Evolutionary conservation across 1,140 invertebrate species (phyloP).

Genomic region (Diorhabda carinulata): DNA sequence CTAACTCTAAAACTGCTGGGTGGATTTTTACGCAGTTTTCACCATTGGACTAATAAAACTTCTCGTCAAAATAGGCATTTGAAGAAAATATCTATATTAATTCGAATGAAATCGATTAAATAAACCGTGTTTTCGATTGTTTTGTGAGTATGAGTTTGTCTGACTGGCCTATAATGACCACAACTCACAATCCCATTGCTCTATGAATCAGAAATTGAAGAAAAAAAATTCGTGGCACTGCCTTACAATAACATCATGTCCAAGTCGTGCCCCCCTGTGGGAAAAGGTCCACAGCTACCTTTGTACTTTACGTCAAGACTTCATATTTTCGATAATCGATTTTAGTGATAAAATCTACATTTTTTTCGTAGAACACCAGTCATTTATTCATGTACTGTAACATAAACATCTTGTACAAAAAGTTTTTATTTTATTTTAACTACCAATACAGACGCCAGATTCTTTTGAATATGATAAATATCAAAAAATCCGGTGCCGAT

Average conservation of each 20-base stretch:
- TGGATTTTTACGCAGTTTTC: too few species aligned
- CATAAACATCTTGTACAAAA: not conserved
- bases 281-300: slow-evolving; percentile 1
- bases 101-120: too few species aligned
- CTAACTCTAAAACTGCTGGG: too few species aligned
- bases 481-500: not conserved
- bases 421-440: not conserved
- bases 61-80: too few species aligned
- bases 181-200: not conserved
- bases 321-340: slow-evolving; percentile 12
- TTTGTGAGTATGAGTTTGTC: not conserved
- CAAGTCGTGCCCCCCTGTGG: not conserved
- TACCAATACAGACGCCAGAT: not conserved
- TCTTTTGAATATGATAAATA: not conserved
- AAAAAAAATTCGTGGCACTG: not conserved
- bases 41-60: too few species aligned
- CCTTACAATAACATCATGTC: slow-evolving; percentile 2
- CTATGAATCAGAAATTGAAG: not conserved
- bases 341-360: slow-evolving; percentile 9
- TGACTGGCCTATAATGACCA: not conserved
- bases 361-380: slow-evolving; percentile 7
- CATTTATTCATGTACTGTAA: not conserved
- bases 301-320: slow-evolving; percentile 4
- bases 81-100: too few species aligned
- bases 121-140: too few species aligned